Percentiles rank a stretch among this genome's conserved stretches.
Conservation (phyloP, 2,888 invertebrate species). For the Artemia sp. region DNA sequence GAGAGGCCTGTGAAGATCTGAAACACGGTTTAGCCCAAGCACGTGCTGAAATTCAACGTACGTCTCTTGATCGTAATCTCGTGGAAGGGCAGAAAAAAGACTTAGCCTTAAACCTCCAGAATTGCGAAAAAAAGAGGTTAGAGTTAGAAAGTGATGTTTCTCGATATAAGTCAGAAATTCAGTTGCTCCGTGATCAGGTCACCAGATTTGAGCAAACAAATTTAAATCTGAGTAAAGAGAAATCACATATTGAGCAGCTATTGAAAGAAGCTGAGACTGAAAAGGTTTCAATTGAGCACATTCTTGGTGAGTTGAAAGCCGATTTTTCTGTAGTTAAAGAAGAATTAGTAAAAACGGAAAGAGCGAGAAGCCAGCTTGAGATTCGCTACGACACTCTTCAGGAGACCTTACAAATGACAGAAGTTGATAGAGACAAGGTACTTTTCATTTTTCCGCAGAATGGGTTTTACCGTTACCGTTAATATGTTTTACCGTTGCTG, state of each 20-base stretch:
- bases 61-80: background rate
- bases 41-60: slow-evolving; percentile 1
- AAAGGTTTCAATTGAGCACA: background rate
- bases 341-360: slow-evolving; percentile 8
- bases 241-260: background rate
- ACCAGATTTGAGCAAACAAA: background rate
- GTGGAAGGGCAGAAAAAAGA: background rate
- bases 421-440: slow-evolving; percentile 14
- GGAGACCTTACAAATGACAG: background rate
- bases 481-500: too few relatives aligned
- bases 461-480: too few relatives aligned
- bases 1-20: slow-evolving; percentile 5
- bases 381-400: slow-evolving; percentile 13
- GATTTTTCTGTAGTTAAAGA: slow-evolving; percentile 1
- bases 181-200: background rate
- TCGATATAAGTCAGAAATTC: slow-evolving; percentile 13
- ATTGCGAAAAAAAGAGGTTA: background rate
- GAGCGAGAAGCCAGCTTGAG: slow-evolving; percentile 13
- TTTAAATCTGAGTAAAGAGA: background rate
- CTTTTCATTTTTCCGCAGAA: too few relatives aligned
- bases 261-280: background rate
- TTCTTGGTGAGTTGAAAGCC: background rate
- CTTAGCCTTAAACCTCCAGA: background rate
- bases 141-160: background rate
- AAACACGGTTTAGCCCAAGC: background rate